phyloP scores from a whole-genome alignment of 2,113 vertebrate genomes.

The Gambusia affinis region DNA sequence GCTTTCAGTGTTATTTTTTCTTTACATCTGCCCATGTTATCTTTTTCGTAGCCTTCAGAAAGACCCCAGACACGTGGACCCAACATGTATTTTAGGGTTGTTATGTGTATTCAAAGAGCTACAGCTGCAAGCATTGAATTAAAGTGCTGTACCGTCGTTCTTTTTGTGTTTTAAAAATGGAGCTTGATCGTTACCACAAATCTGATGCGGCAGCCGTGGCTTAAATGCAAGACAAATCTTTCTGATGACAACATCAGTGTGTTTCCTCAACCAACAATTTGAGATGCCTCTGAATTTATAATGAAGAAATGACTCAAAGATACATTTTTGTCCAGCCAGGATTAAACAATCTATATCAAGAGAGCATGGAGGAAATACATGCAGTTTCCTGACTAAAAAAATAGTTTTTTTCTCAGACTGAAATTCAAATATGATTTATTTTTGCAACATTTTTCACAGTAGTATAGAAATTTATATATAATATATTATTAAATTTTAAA shows the following conservation, averaged over 20 bases:
- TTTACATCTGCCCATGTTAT: not conserved
- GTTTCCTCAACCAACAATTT: not conserved
- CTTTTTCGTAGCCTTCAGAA: not conserved
- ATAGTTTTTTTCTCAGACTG: not conserved
- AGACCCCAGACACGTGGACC: not conserved
- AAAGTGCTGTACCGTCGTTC: conserved; percentile 38
- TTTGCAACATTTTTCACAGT: not conserved
- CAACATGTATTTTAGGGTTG: conserved; percentile 41
- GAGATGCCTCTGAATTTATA: not conserved
- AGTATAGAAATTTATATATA: not conserved
- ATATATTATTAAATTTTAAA: not conserved
- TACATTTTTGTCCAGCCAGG: not conserved
- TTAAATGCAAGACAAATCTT: conserved; percentile 5
- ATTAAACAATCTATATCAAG: not conserved
- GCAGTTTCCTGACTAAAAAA: not conserved
- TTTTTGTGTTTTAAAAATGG: conserved; percentile 53
- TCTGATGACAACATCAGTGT: not conserved
- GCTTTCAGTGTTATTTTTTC: not conserved
- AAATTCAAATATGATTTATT: not conserved
- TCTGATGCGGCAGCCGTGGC: conserved; percentile 12
- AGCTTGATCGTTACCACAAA: conserved; percentile 41
- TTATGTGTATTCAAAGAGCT: conserved; percentile 44
- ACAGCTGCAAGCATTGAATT: conserved; percentile 46
- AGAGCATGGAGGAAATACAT: not conserved
- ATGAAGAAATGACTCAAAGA: not conserved